Conservation (phyloP, 2,797 vertebrate species). For the Amazonetta brasiliensis region DNA sequence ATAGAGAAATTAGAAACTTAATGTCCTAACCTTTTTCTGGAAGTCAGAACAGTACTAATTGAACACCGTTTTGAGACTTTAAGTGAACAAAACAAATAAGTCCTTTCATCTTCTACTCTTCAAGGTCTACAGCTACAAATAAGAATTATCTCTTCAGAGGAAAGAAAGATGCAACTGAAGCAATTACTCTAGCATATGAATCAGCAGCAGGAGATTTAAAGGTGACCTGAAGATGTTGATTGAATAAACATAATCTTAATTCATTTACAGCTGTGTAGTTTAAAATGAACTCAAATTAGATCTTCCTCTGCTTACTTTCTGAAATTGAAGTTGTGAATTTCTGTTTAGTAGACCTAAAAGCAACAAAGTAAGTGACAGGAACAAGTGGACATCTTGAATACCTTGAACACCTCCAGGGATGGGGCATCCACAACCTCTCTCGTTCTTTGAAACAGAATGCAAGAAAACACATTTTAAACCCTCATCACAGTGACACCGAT, state of each 20-base stretch:
- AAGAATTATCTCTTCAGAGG: neutral
- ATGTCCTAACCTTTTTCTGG: neutral
- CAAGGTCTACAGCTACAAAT: neutral
- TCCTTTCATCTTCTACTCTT: neutral
- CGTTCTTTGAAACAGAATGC: too few species aligned
- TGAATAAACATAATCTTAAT: constrained; percentile 42
- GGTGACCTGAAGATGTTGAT: constrained; percentile 42
- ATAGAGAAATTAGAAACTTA: neutral
- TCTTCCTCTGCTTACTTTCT: constrained; percentile 39
- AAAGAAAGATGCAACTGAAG: constrained; percentile 31
- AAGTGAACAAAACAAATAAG: neutral
- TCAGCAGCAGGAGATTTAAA: constrained; percentile 30
- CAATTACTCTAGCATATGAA: constrained; percentile 28
- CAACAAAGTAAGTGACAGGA: neutral
- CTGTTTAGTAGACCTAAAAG: constrained; percentile 7
- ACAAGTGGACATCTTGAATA: too few species aligned
- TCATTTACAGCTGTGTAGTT: constrained; percentile 34
- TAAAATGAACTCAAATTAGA: constrained; percentile 32
- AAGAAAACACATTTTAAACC: neutral
- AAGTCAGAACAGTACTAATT: neutral
- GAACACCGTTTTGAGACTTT: neutral
- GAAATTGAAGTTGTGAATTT: constrained; percentile 12
- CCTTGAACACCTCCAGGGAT: too few species aligned
- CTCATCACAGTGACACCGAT: neutral
- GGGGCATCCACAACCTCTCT: too few species aligned